Base-by-base conservation (phyloP, 2,797 vertebrate genomes). In the Crax fasciolata region DNA sequence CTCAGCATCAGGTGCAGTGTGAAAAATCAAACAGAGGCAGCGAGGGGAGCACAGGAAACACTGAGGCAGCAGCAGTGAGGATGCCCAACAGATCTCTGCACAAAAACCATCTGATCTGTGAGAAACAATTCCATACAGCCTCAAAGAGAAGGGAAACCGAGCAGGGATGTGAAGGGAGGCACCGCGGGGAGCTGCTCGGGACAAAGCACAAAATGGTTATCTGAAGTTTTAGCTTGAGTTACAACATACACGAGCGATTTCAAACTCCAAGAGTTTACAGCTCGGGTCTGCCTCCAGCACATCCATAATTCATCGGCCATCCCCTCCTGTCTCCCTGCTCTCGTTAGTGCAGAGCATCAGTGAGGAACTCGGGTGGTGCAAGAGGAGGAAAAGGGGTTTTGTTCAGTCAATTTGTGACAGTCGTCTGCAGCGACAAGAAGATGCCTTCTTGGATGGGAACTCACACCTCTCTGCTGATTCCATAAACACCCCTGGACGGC, bases 351-450 rank as follows among this genome's bases (percentile, higher is more conserved):
- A 62, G 30, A 90, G 25, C 10, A 87, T 55, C 87, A 72, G 39
- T 24, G 5, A 32, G 70, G 52, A 78, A 92, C 30, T 87, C 84
- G 41, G 88, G 61, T 87, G 38, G 68, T 35, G 81, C 75, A 89
- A 85, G 18, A 71, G 84, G 86, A 90, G 89, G 74, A 80, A 83
- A 85, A 87, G 6, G 41, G 4, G n/a, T 83, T 92, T 55, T 87
- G 58, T 87, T 94, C 92, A 63, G 66, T 39, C 76, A 72, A 73
- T 93, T 95, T 92, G 76, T 59, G 78, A 85, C 1, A 15, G 89
- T 62, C 7, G 2, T 68, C 92, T 76, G 58, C 93, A 81, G 87
- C 27, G 79, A 93, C 91, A 93, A 86, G 91, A 82, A 28, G 92
- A 74, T 71, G 75, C 79, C 79, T 94, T 73, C 80, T 84, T 15